phyloP scores from a whole-genome alignment of 2,797 vertebrate genomes.

The Ciconia nigra region DNA sequence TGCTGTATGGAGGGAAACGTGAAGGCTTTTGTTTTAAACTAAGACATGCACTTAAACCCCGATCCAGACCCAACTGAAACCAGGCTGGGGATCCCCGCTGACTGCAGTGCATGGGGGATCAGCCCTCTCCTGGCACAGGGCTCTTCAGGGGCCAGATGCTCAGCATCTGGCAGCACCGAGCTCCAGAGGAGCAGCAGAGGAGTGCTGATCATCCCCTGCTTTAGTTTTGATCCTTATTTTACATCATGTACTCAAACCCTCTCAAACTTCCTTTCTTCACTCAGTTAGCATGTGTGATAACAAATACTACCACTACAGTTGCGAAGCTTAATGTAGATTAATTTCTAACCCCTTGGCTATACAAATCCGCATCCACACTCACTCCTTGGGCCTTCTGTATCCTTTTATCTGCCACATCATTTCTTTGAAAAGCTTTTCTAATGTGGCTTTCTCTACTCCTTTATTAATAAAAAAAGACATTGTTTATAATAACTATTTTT shows the following conservation, averaged over 20 bases:
- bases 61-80: neutral
- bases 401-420: neutral
- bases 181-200: neutral
- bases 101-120: neutral
- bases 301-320: neutral
- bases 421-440: neutral
- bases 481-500: constrained; percentile 42
- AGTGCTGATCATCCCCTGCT: neutral
- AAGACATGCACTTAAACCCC: neutral
- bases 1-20: neutral
- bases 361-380: neutral
- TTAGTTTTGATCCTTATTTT: neutral
- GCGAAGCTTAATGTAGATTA: neutral
- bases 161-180: neutral
- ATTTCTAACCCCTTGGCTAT: neutral
- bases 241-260: neutral
- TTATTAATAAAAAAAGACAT: constrained; percentile 29
- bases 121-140: neutral
- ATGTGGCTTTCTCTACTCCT: neutral
- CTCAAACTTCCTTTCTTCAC: neutral
- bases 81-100: neutral
- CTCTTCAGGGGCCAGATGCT: neutral
- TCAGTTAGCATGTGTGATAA: neutral
- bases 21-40: neutral
- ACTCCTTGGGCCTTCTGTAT: neutral